Evolutionary conservation across 2,113 vertebrate species (phyloP).

Genomic region (Sarotherodon lohbergeri): DNA sequence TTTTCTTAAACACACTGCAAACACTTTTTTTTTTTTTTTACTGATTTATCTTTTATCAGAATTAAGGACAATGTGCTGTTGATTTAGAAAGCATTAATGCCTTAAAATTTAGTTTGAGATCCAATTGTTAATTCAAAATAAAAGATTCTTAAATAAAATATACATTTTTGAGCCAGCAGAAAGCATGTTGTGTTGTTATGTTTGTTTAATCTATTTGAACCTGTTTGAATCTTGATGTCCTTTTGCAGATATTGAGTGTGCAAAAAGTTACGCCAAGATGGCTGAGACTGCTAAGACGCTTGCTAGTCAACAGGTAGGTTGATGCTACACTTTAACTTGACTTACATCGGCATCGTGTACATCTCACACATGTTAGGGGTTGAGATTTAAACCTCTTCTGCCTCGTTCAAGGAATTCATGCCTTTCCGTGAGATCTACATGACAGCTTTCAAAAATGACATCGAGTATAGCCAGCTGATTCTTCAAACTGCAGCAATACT

Average conservation of each 20-base stretch:
- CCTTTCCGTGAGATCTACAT: slow-evolving; percentile 88
- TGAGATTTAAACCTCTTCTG: not conserved
- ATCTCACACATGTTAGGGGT: not conserved
- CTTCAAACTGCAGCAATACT: slow-evolving; percentile 86
- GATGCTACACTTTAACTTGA: not conserved
- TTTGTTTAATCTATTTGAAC: not conserved
- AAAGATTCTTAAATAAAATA: not conserved
- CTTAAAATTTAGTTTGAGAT: not conserved
- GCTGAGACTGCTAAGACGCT: slow-evolving; percentile 87
- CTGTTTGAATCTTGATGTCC: not conserved
- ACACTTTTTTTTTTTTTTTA: not conserved
- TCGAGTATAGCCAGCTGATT: slow-evolving; percentile 84
- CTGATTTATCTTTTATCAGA: not conserved
- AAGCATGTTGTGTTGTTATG: not conserved
- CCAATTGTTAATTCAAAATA: fast-evolving
- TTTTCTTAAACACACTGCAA: slow-evolving; percentile 1
- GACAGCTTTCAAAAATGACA: slow-evolving; percentile 87
- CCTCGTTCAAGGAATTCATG: slow-evolving; percentile 85
- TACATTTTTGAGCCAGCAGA: fast-evolving
- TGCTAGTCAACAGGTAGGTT: slow-evolving; percentile 84
- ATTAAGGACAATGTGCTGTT: not conserved
- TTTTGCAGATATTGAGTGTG: slow-evolving; percentile 85
- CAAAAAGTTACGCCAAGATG: slow-evolving; percentile 91
- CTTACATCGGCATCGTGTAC: not conserved
- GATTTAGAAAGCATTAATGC: not conserved